These are phyloP conservation scores for Gryllus longicercus DNA, from an alignment of 2,888 invertebrate genomes.

Conservation along the genomic window DNA sequence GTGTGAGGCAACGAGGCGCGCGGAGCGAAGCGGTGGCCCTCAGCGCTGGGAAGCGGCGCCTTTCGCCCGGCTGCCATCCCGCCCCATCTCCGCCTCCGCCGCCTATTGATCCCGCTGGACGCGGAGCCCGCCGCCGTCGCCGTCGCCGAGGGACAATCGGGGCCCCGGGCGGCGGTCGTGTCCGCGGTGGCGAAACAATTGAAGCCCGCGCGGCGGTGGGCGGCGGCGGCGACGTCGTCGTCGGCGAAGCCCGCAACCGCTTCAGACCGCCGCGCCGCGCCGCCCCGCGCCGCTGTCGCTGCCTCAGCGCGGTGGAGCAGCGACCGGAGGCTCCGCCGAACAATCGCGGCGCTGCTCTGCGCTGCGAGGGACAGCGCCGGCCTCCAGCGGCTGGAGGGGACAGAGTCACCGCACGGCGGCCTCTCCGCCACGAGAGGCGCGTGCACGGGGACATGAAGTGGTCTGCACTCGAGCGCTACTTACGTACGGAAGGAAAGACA, in stretches of 20 bases:
- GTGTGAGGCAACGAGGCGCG: too few relatives aligned
- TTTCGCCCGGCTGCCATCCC: neutral
- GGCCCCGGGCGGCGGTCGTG: neutral
- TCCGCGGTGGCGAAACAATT: conserved; percentile 10
- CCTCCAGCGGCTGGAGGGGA: too few relatives aligned
- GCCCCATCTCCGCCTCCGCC: neutral
- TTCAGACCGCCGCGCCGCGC: neutral
- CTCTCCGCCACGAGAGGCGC: too few relatives aligned
- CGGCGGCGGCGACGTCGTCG: neutral
- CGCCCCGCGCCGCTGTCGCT: neutral
- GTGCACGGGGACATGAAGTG: too few relatives aligned
- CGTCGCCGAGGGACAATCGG: neutral
- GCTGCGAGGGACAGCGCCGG: too few relatives aligned
- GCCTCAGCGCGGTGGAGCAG: too few relatives aligned
- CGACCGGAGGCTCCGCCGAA: too few relatives aligned
- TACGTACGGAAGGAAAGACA: too few relatives aligned
- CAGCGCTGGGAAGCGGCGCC: neutral
- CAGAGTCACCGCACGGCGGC: too few relatives aligned
- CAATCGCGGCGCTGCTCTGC: too few relatives aligned
- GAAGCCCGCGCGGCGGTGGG: neutral
- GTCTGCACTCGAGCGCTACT: too few relatives aligned
- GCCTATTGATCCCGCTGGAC: neutral
- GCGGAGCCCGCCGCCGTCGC: neutral
- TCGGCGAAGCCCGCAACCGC: neutral
- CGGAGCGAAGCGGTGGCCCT: too few relatives aligned